These are phyloP conservation scores for Dione juno DNA, from an alignment of 2,888 invertebrate species.

Conservation along the genomic window DNA sequence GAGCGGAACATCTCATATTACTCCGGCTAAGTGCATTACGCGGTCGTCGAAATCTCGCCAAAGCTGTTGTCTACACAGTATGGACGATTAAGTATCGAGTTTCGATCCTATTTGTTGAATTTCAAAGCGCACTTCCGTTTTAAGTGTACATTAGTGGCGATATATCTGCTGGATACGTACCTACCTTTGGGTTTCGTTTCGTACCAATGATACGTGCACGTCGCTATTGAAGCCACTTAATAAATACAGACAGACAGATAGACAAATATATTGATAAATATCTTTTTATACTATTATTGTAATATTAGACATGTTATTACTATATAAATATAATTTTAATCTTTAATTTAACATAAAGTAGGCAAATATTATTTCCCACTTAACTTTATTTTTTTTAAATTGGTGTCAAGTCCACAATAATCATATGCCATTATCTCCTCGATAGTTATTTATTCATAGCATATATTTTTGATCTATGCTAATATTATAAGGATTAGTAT, in stretches of 20 bases:
- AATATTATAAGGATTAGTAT: too few relatives aligned
- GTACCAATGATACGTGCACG: slow-evolving; percentile 29
- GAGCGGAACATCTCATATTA: slow-evolving; percentile 47
- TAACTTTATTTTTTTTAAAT: too few relatives aligned
- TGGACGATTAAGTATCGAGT: slow-evolving; percentile 46
- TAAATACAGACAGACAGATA: not conserved
- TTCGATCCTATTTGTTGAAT: slow-evolving; percentile 49
- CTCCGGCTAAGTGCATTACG: slow-evolving; percentile 52
- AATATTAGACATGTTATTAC: too few relatives aligned
- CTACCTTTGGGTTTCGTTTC: slow-evolving; percentile 35
- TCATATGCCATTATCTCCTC: too few relatives aligned
- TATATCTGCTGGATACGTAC: slow-evolving; percentile 14
- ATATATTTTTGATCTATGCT: too few relatives aligned
- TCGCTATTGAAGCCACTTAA: slow-evolving; percentile 16
- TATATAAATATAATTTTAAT: too few relatives aligned
- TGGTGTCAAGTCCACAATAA: too few relatives aligned
- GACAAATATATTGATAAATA: not conserved
- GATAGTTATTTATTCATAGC: too few relatives aligned
- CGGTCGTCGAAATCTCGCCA: slow-evolving; percentile 50
- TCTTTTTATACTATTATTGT: not conserved
- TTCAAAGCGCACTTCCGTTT: slow-evolving; percentile 49
- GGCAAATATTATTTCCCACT: too few relatives aligned
- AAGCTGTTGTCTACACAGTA: slow-evolving; percentile 50
- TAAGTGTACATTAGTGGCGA: slow-evolving; percentile 41
- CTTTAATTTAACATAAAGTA: too few relatives aligned